phyloP scores from a whole-genome alignment of 2,888 invertebrate species.

The Dysmachus trigonus region DNA sequence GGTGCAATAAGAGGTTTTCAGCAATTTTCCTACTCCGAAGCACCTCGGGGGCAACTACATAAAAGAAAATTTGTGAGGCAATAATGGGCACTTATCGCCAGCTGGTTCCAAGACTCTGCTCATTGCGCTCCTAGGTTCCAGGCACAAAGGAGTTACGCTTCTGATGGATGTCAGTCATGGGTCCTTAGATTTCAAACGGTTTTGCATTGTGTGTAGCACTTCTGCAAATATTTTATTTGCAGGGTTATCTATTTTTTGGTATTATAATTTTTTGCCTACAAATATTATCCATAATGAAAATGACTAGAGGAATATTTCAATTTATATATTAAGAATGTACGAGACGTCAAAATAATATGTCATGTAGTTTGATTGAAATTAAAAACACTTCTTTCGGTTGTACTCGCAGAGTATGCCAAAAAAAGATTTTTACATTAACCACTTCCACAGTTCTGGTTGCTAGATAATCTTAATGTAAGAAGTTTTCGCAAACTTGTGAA shows the following conservation, averaged over 20 bases:
- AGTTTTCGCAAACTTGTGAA: no score
- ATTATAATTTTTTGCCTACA: background rate
- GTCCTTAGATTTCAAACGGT: background rate
- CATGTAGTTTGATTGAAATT: no score
- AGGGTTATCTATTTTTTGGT: background rate
- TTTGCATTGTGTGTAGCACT: background rate
- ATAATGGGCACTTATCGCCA: slow-evolving; percentile 22
- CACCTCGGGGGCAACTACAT: background rate
- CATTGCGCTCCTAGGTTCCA: background rate
- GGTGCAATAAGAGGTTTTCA: slow-evolving; percentile 1
- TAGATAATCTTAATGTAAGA: no score
- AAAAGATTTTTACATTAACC: no score
- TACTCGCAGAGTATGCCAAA: no score
- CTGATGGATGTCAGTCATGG: background rate
- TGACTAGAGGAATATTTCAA: no score
- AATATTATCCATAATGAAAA: no score
- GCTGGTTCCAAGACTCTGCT: slow-evolving; percentile 2
- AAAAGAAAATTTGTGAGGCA: background rate
- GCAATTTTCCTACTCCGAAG: background rate
- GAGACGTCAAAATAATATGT: no score
- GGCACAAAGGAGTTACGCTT: background rate
- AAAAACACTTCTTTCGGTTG: no score
- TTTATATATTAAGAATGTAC: no score
- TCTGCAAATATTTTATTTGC: background rate
- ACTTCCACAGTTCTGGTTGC: no score